phyloP scores from a whole-genome alignment of 1,140 invertebrate species.

The Leptinotarsa lineolata region DNA sequence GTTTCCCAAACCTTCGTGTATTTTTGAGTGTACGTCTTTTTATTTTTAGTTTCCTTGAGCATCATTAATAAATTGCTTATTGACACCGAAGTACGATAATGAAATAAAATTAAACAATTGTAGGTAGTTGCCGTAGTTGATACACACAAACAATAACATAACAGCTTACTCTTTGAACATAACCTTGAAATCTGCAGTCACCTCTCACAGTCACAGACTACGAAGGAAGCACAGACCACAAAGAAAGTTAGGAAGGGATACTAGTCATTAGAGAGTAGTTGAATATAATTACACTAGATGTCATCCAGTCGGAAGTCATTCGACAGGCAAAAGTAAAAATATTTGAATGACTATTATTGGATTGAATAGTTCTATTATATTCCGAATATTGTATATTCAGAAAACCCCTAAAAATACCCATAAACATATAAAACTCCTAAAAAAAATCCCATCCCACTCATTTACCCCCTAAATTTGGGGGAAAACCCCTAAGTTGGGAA shows the following conservation, averaged over 20 bases:
- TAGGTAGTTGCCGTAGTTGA: too few relatives aligned
- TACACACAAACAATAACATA: too few relatives aligned
- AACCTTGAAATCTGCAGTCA: too few relatives aligned
- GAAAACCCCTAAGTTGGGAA: too few relatives aligned
- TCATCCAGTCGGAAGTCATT: not conserved
- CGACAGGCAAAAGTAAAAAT: not conserved
- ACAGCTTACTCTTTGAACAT: too few relatives aligned
- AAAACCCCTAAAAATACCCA: conserved; percentile 8
- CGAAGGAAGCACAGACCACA: not conserved
- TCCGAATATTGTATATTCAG: not conserved
- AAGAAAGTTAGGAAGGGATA: not conserved
- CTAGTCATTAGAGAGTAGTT: not conserved
- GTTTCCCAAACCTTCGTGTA: conserved; percentile 14
- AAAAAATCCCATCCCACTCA: conserved; percentile 10
- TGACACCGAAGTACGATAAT: too few relatives aligned
- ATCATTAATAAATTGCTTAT: too few relatives aligned
- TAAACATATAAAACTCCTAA: conserved; percentile 7
- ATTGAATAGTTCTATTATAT: too few relatives aligned
- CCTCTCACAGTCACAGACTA: not conserved
- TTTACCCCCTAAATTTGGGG: not conserved
- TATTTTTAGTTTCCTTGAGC: too few relatives aligned
- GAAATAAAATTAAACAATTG: too few relatives aligned
- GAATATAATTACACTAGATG: not conserved
- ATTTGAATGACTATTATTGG: not conserved
- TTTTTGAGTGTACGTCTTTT: conserved; percentile 4